Evolutionary conservation across 92 coral and sea anemone genomes (phyloP), one percentile per base, ranked within the genome.

Genomic region (Blastomussa wellsi): DNA sequence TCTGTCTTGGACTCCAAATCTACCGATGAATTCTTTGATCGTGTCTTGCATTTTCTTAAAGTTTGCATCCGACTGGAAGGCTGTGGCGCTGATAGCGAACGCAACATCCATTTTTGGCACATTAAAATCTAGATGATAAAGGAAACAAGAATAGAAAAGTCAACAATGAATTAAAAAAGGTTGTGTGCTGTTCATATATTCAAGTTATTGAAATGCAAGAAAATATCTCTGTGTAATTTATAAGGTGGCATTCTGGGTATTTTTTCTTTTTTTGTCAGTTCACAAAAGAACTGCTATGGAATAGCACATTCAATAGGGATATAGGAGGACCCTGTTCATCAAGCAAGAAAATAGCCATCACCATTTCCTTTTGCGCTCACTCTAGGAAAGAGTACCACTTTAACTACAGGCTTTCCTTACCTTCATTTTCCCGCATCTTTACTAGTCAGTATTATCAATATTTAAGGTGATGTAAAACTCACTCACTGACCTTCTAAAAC

Each of bases 11-110:
- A 79, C 83, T 49, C 93, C 93, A 76, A 90, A 90, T 11, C 90
- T 92, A 60, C 91, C 97, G 33, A 93, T 65, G 51, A 96, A 89
- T 32, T 86, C 85, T 82, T 84, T 91, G 39, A 90, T 80, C 5
- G 93, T 82, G 87, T 96, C 90, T 71, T 89, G 95, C 92, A 94
- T 87, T 64, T 92, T 85, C n/a, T 84, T 89, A 71, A 91, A 96
- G 89, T 90, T 94, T 44, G 64, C 71, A 39, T 85, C 92, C 20
- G 91, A 81, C 37, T 88, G 85, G 32, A 86, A 67, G 59, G 91
- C 89, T 31, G 89, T 82, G 37, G 98, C 93, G 80, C 95, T 92
- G 24, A 94, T 81, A 7, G 95, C 98, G 73, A 94, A 90, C n/a
- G 84, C 91, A 17, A 94, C 82, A 49, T 94, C 95, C 76, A 90